Evolutionary conservation across 2,888 invertebrate species (phyloP).

Genomic region (Dasysyrphus tricinctus): DNA sequence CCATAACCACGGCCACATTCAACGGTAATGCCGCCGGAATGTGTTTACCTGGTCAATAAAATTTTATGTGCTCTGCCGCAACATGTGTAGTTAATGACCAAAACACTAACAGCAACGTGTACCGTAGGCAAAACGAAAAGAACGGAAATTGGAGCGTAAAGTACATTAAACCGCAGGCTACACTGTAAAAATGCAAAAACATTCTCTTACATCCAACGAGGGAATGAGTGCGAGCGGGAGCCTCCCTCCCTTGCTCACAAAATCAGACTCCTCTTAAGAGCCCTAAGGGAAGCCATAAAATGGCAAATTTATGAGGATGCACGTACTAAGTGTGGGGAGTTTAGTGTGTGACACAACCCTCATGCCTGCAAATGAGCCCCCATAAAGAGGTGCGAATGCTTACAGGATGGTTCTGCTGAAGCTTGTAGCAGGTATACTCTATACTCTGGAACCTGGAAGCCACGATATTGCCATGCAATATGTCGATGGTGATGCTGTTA

Average conservation of each 20-base stretch:
- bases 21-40: conserved; percentile 40
- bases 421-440: background rate
- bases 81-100: conserved; percentile 74
- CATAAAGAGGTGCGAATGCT: conserved; percentile 69
- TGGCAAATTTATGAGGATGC: conserved; percentile 69
- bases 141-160: conserved; percentile 70
- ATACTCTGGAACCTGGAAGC: conserved; percentile 26
- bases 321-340: conserved; percentile 47
- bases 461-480: conserved; percentile 59
- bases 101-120: conserved; percentile 27
- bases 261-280: conserved; percentile 5
- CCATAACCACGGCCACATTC: conserved; percentile 21
- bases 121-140: conserved; percentile 20
- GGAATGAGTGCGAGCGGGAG: background rate
- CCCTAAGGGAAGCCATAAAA: conserved; percentile 65
- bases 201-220: background rate
- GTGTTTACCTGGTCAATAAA: conserved; percentile 79
- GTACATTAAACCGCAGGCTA: conserved; percentile 66
- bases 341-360: conserved; percentile 33
- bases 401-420: conserved; percentile 48
- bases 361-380: conserved; percentile 41
- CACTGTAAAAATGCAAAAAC: conserved; percentile 57
- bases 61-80: conserved; percentile 78
- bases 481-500: conserved; percentile 48
- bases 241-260: no score